Conservation (phyloP, 2,113 vertebrate species). For the Rhagologus leucostigma region DNA sequence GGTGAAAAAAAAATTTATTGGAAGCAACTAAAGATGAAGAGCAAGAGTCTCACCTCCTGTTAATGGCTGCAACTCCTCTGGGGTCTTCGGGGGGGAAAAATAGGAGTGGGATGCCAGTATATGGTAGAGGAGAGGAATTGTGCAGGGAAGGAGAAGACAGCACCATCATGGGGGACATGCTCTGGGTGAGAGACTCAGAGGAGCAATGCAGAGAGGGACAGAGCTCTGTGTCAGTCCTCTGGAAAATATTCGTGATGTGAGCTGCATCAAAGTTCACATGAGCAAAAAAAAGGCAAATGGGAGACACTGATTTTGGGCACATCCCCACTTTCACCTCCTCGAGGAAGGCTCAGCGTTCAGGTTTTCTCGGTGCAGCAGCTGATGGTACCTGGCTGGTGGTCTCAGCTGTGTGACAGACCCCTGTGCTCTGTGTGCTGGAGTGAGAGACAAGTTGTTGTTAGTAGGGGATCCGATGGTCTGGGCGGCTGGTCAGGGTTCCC, state of each 20-base stretch:
- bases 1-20: not conserved
- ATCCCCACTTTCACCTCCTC: not conserved
- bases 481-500: not conserved
- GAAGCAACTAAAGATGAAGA: not conserved
- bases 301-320: not conserved
- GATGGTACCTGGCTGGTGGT: not conserved
- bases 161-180: rapidly evolving
- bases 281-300: not conserved
- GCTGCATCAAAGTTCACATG: not conserved
- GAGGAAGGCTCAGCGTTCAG: not conserved
- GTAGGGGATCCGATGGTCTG: not conserved
- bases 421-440: not conserved
- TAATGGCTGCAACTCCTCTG: not conserved
- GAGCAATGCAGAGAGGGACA: not conserved
- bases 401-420: not conserved
- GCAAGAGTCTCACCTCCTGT: not conserved
- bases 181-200: not conserved
- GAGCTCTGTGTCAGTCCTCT: not conserved
- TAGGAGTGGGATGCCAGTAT: not conserved
- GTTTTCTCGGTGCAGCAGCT: rapidly evolving
- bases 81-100: not conserved
- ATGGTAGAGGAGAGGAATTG: not conserved
- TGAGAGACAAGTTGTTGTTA: rapidly evolving
- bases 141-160: not conserved
- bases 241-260: rapidly evolving